These are phyloP conservation scores for Balearica regulorum DNA, from an alignment of 2,797 vertebrate species.

Conservation along the genomic window DNA sequence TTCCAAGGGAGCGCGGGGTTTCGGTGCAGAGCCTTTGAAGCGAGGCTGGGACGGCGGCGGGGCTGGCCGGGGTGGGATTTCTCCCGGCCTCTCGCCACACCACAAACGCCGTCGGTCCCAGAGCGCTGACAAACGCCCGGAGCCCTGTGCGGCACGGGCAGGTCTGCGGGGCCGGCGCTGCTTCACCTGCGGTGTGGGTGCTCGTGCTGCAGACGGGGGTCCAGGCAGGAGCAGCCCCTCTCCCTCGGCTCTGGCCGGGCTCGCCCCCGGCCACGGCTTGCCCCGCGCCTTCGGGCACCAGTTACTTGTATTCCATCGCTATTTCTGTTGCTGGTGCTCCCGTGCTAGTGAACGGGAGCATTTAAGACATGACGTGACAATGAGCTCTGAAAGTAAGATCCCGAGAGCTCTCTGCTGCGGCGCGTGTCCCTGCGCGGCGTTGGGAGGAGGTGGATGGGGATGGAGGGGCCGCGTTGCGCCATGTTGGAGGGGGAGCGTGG, in stretches of 20 bases:
- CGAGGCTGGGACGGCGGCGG: not conserved
- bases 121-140: fast-evolving
- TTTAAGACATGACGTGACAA: fast-evolving
- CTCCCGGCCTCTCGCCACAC: not conserved
- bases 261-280: not conserved
- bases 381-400: not conserved
- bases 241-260: not conserved
- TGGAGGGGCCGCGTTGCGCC: fast-evolving
- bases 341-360: fast-evolving
- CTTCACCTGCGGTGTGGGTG: not conserved
- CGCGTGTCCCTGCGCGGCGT: fast-evolving
- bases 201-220: not conserved
- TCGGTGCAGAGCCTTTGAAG: not conserved
- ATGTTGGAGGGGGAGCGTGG: fast-evolving
- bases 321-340: not conserved
- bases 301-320: fast-evolving
- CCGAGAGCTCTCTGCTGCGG: not conserved
- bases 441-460: not conserved
- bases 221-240: not conserved
- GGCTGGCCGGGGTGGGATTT: not conserved
- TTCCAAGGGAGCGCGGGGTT: not conserved
- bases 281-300: not conserved
- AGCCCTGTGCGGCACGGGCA: fast-evolving
- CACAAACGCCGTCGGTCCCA: fast-evolving
- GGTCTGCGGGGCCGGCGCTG: fast-evolving